Conservation (phyloP, 1,140 invertebrate species). For the Nylanderia fulva region DNA sequence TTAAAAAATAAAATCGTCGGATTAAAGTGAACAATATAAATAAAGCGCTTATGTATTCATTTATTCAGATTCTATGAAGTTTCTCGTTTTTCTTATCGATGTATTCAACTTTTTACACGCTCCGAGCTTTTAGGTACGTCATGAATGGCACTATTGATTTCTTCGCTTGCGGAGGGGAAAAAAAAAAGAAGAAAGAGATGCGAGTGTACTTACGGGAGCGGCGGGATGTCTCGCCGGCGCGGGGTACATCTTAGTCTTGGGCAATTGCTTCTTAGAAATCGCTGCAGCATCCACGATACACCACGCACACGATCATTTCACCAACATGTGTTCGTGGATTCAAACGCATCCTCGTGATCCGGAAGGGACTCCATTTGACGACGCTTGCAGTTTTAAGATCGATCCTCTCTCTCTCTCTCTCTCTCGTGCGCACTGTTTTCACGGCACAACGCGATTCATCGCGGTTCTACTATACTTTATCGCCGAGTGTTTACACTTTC, state of each 20-base stretch:
- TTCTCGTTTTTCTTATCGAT: background rate
- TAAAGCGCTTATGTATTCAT: background rate
- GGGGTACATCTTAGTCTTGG: constrained; percentile 86
- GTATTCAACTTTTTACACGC: background rate
- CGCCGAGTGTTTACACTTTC: constrained; percentile 23
- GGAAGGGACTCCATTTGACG: constrained; percentile 59
- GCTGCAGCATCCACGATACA: constrained; percentile 61
- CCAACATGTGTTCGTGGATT: constrained; percentile 67
- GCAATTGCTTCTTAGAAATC: constrained; percentile 69
- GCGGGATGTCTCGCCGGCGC: constrained; percentile 88
- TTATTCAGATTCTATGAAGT: background rate
- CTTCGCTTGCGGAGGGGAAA: background rate
- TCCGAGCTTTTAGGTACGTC: background rate
- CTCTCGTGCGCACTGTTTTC: constrained; percentile 57
- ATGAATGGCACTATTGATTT: background rate
- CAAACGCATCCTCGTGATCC: constrained; percentile 64
- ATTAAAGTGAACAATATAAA: background rate
- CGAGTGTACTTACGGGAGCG: constrained; percentile 86
- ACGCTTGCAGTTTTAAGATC: constrained; percentile 26
- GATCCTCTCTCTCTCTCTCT: constrained; percentile 28
- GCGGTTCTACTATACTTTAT: constrained; percentile 17
- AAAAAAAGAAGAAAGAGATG: background rate
- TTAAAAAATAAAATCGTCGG: background rate
- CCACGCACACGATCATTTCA: constrained; percentile 78
- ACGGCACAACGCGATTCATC: constrained; percentile 68